phyloP scores from a whole-genome alignment of 2,113 vertebrate species.

The Junco hyemalis region DNA sequence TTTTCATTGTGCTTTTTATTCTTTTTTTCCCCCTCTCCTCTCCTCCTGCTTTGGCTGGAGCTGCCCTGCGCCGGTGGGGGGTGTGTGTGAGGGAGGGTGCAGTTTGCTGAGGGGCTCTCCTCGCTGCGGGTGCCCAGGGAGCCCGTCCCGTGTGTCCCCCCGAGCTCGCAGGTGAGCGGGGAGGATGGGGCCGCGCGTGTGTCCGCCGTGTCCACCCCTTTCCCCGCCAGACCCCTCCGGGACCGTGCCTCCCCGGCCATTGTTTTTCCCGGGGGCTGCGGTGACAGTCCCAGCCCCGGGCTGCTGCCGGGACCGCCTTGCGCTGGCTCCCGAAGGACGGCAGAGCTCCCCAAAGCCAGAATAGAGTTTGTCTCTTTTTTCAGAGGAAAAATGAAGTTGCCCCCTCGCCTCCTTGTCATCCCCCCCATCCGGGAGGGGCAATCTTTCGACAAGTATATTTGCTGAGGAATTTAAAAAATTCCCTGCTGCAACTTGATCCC shows the following conservation, averaged over 20 bases:
- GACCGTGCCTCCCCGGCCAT: background rate
- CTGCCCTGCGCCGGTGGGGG: background rate
- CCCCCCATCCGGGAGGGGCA: constrained; percentile 25
- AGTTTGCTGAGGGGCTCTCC: background rate
- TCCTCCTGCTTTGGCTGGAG: background rate
- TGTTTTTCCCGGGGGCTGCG: background rate
- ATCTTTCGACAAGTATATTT: constrained; percentile 88
- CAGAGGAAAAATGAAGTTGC: background rate
- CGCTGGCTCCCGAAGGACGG: background rate
- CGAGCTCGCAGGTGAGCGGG: background rate
- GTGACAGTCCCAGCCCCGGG: constrained; percentile 7
- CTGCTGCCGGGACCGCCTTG: background rate
- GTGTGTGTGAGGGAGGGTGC: background rate
- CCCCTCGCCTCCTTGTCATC: background rate
- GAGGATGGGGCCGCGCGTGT: background rate
- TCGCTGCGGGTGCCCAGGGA: background rate
- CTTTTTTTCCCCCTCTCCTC: fast-evolving
- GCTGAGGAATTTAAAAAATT: constrained; percentile 92
- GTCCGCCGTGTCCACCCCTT: background rate
- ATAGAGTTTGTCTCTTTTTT: background rate
- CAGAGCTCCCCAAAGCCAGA: background rate
- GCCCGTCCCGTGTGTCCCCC: background rate
- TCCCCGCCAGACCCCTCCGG: background rate
- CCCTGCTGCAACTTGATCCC: constrained; percentile 89
- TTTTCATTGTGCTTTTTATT: background rate